phyloP scores from a whole-genome alignment of 2,797 vertebrate genomes.

The Enteromius anoplus region DNA sequence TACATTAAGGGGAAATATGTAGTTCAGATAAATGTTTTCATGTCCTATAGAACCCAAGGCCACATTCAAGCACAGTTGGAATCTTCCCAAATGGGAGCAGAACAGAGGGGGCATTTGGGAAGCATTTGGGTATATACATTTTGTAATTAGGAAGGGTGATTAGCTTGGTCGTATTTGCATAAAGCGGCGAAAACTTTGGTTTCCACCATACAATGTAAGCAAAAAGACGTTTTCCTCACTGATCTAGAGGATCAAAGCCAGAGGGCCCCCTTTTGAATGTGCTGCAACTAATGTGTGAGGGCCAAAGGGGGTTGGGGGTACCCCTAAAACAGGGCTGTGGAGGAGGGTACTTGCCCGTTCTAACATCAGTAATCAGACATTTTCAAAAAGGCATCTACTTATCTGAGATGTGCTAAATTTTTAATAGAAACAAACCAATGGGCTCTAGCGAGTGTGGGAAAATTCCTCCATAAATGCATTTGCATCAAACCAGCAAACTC shows the following conservation, averaged over 20 bases:
- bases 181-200: constrained; percentile 77
- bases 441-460: constrained; percentile 73
- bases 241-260: constrained; percentile 92
- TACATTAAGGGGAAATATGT: constrained; percentile 60
- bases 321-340: constrained; percentile 80
- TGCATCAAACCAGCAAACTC: constrained; percentile 67
- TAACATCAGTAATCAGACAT: constrained; percentile 74
- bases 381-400: constrained; percentile 71
- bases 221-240: constrained; percentile 82
- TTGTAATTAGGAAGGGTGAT: constrained; percentile 75
- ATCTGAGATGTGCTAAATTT: constrained; percentile 68
- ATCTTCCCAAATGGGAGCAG: constrained; percentile 67
- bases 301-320: constrained; percentile 71
- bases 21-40: constrained; percentile 54
- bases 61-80: constrained; percentile 74
- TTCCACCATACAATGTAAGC: constrained; percentile 80
- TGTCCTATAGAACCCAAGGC: constrained; percentile 43
- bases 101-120: constrained; percentile 56
- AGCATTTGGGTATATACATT: constrained; percentile 74
- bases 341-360: constrained; percentile 68
- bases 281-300: constrained; percentile 87
- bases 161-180: constrained; percentile 76
- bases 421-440: constrained; percentile 70
- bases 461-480: constrained; percentile 66
- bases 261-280: constrained; percentile 94